Evolutionary conservation across 2,888 invertebrate genomes (phyloP).

Genomic region (Choreutis nemorana): DNA sequence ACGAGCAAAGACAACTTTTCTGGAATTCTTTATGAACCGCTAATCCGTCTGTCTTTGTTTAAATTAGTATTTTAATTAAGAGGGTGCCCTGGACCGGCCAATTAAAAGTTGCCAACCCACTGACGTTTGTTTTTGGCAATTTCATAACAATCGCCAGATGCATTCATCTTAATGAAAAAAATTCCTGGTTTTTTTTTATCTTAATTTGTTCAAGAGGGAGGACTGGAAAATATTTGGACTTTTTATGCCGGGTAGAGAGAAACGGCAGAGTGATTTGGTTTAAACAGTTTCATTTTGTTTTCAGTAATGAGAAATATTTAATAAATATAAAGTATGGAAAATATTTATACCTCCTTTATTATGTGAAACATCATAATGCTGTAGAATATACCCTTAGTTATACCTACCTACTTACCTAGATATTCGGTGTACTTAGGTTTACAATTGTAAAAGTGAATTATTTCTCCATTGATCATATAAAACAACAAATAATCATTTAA

Average conservation of each 20-base stretch:
- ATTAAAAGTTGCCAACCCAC: constrained; percentile 45
- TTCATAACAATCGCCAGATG: constrained; percentile 35
- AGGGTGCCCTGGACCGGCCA: constrained; percentile 27
- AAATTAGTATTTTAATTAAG: constrained; percentile 53
- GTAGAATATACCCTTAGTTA: no score
- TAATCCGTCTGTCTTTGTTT: constrained; percentile 44
- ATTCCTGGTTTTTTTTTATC: constrained; percentile 10
- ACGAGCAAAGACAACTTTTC: no score
- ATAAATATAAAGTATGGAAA: no score
- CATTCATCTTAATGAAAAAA: constrained; percentile 26
- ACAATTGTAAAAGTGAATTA: no score
- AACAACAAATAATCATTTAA: no score
- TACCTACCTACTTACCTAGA: no score
- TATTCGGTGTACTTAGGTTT: no score
- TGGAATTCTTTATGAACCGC: constrained; percentile 19
- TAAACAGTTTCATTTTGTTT: constrained; percentile 9
- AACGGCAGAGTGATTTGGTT: constrained; percentile 4
- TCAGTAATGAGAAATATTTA: constrained; percentile 2
- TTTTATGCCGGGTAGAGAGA: constrained; percentile 3
- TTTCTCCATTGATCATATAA: no score
- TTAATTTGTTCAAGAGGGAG: constrained; percentile 6
- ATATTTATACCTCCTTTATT: no score
- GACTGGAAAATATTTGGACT: constrained; percentile 5
- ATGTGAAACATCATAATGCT: no score
- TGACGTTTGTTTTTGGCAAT: constrained; percentile 44